Conservation (phyloP, 2,888 invertebrate species). For the Pristionchus entomophagus region DNA sequence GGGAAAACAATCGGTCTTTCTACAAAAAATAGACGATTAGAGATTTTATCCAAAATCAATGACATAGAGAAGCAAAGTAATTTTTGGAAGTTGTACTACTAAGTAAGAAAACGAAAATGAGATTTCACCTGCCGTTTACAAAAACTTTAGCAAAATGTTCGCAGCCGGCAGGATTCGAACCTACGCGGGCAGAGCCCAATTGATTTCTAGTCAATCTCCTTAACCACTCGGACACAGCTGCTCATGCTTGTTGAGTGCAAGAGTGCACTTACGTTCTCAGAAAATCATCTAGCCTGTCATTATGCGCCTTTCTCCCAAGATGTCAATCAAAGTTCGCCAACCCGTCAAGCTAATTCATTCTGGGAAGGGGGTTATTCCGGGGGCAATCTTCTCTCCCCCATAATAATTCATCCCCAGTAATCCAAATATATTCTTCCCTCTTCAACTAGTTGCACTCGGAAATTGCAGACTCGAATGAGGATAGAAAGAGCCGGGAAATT, state of each 20-base stretch:
- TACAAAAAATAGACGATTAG: too few species aligned
- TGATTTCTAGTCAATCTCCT: constrained; percentile 56
- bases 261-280: too few species aligned
- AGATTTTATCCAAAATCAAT: too few species aligned
- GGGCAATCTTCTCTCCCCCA: neutral
- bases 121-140: too few species aligned
- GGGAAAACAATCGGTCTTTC: too few species aligned
- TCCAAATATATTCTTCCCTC: neutral
- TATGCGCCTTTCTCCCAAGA: too few species aligned
- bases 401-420: neutral
- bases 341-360: neutral
- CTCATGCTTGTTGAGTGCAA: neutral
- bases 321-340: too few species aligned
- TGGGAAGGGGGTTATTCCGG: neutral
- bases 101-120: too few species aligned
- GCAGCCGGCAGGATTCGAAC: constrained; percentile 55
- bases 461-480: neutral
- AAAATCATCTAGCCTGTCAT: too few species aligned
- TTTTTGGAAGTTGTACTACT: too few species aligned
- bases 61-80: too few species aligned
- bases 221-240: constrained; percentile 53
- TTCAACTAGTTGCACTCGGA: neutral
- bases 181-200: constrained; percentile 55
- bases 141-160: neutral
- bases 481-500: neutral